phyloP scores from a whole-genome alignment of 2,113 vertebrate genomes.

The Pseudorasbora parva region DNA sequence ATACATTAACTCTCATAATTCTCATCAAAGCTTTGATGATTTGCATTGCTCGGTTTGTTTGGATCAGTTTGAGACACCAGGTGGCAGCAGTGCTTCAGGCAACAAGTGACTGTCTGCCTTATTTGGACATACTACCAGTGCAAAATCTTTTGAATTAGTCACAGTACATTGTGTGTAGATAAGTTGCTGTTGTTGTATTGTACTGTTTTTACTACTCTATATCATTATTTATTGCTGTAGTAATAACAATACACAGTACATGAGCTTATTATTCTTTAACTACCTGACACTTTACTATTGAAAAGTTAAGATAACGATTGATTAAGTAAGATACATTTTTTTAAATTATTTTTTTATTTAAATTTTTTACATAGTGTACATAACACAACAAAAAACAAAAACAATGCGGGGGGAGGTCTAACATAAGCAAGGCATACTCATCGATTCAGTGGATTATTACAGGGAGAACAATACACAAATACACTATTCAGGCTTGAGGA shows the following conservation, averaged over 20 bases:
- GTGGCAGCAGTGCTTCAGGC: constrained; percentile 36
- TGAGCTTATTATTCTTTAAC: not conserved
- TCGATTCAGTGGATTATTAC: too few relatives aligned
- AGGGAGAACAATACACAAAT: too few relatives aligned
- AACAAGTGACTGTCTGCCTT: not conserved
- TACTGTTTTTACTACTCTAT: not conserved
- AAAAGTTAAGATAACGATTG: not conserved
- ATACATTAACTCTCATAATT: too few relatives aligned
- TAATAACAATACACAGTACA: not conserved
- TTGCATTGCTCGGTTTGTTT: not conserved
- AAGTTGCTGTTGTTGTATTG: not conserved
- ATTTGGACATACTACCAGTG: not conserved
- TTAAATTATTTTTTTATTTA: not conserved
- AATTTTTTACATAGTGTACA: not conserved
- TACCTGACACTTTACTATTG: not conserved
- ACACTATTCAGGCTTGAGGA: too few relatives aligned
- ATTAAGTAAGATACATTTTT: not conserved
- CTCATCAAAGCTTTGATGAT: not conserved
- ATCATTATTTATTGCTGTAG: not conserved
- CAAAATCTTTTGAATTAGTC: not conserved
- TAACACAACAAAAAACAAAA: too few relatives aligned
- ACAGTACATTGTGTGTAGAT: not conserved
- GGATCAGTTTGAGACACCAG: constrained; percentile 25
- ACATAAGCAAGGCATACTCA: too few relatives aligned
- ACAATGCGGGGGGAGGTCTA: too few relatives aligned